Percentiles rank a stretch among this genome's conserved stretches.
Evolutionary conservation across 2,888 invertebrate genomes (phyloP).

Genomic region (Melanostoma mellinum): DNA sequence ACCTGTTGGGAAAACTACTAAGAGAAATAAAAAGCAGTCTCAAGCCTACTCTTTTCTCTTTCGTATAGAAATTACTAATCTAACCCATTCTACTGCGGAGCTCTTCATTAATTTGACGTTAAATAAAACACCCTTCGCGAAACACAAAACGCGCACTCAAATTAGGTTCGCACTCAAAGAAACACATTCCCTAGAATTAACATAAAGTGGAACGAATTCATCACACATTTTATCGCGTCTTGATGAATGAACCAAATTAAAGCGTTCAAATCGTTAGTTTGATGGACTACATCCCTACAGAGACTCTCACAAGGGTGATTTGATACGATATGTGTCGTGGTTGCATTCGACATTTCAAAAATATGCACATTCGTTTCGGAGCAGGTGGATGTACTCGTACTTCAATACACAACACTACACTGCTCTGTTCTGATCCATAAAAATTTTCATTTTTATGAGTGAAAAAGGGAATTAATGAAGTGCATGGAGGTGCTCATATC

Average conservation of each 20-base stretch:
- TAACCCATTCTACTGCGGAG: too few species aligned
- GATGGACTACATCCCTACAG: constrained; percentile 43
- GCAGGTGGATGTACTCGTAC: constrained; percentile 62
- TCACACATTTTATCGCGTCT: constrained; percentile 57
- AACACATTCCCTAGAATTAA: constrained; percentile 60
- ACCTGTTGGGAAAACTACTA: too few species aligned
- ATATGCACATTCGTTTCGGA: constrained; percentile 60
- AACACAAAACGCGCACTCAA: constrained; percentile 25
- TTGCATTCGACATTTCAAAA: constrained; percentile 23
- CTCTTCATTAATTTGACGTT: constrained; percentile 2
- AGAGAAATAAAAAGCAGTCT: too few species aligned
- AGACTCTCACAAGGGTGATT: constrained; percentile 34
- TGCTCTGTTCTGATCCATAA: constrained; percentile 40
- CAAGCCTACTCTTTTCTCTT: too few species aligned
- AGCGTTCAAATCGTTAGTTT: constrained; percentile 79
- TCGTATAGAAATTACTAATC: too few species aligned
- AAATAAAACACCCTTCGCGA: constrained; percentile 22
- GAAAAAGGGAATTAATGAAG: constrained; percentile 30
- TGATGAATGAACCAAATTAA: constrained; percentile 76
- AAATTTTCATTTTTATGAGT: constrained; percentile 44
- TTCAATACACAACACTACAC: constrained; percentile 6
- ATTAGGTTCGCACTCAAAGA: constrained; percentile 36
- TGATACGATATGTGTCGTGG: neutral
- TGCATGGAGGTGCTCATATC: constrained; percentile 21
- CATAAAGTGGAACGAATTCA: constrained; percentile 72